These are phyloP conservation scores for Cotesia glomerata DNA, from an alignment of 1,140 invertebrate genomes.

Conservation along the genomic window DNA sequence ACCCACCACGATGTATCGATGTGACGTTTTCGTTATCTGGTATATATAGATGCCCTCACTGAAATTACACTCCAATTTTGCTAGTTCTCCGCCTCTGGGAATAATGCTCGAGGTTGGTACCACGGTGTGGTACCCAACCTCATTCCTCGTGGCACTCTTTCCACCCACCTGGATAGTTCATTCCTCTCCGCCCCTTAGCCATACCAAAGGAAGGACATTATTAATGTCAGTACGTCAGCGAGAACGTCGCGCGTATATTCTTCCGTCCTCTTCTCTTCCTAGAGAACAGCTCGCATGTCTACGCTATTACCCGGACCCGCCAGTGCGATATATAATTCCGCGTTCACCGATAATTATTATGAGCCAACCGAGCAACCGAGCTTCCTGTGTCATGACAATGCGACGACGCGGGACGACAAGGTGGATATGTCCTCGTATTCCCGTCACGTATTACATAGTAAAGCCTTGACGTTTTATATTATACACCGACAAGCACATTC, in stretches of 20 bases:
- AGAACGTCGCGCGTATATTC: conserved; percentile 25
- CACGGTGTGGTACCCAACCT: conserved; percentile 34
- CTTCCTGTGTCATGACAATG: conserved; percentile 38
- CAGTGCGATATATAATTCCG: conserved; percentile 59
- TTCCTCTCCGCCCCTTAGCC: conserved; percentile 32
- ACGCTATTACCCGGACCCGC: conserved; percentile 32
- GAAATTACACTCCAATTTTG: conserved; percentile 37
- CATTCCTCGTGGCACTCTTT: conserved; percentile 16
- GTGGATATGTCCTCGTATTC: conserved; percentile 6
- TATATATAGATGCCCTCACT: conserved; percentile 16
- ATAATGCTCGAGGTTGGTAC: conserved; percentile 37
- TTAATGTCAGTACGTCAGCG: conserved; percentile 29
- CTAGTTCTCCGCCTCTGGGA: conserved; percentile 34
- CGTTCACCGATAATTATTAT: conserved; percentile 62
- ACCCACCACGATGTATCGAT: conserved; percentile 26
- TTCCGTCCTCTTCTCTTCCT: conserved; percentile 21
- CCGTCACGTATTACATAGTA: conserved; percentile 11
- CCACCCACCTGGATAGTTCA: conserved; percentile 43
- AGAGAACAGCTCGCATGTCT: conserved; percentile 33
- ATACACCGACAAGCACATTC: neutral
- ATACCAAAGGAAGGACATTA: conserved; percentile 22
- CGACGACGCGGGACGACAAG: conserved; percentile 26
- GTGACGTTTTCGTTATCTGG: conserved; percentile 21
- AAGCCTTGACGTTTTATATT: conserved; percentile 6
- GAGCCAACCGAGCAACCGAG: conserved; percentile 29